Evolutionary conservation across 23 tunicate species (phyloP), one percentile per base, ranked within the genome.

Genomic region (Trididemnum miniatum): DNA sequence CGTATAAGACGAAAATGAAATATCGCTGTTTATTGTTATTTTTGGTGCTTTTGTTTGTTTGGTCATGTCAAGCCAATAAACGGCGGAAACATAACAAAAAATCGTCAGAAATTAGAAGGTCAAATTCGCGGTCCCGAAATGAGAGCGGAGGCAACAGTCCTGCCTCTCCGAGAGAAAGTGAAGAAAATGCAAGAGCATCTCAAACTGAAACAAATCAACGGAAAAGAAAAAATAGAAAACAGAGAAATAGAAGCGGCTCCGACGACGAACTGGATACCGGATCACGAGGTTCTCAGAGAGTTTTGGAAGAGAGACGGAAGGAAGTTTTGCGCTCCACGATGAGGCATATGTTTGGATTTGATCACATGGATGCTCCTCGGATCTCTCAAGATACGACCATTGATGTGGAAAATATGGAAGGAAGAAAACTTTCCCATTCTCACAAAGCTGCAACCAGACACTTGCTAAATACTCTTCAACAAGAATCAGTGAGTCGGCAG

Each of bases 321-420:
- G 88, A 89, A 50, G 20, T 78, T 20, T 57, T 91, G 3, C 87
- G 97, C 20, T 35, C 63, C 79, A 86, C 90, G 26, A 81, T 91
- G 90, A 51, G 82, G 27, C 76, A 91, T 18, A 82, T 91, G 87
- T 86, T 91, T 34, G 97, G 97, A 60, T 91, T 91, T 34, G 84
- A 91, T 50, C 90, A 86, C 80, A 91, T 91, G 87, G 72, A 71
- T 34, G 35, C 83, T 28, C 88, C 86, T 4, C 49, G 88, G 2
- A 66, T 50, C 0, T 25, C 80, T 18, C 65, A 20, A 20, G 76
- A n/a, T 40, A 18, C 71, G 1, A 30, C 25, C 3, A n/a, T 39
- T 23, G 63, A 60, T 3, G 64, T 59, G 35, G 30, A 74, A 31
- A 44, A 50, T 32, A 22, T 35, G 23, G 65, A 23, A 25, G 26